Conservation (phyloP, 2,797 vertebrate genomes). For the Melanotaenia parkinsoni region DNA sequence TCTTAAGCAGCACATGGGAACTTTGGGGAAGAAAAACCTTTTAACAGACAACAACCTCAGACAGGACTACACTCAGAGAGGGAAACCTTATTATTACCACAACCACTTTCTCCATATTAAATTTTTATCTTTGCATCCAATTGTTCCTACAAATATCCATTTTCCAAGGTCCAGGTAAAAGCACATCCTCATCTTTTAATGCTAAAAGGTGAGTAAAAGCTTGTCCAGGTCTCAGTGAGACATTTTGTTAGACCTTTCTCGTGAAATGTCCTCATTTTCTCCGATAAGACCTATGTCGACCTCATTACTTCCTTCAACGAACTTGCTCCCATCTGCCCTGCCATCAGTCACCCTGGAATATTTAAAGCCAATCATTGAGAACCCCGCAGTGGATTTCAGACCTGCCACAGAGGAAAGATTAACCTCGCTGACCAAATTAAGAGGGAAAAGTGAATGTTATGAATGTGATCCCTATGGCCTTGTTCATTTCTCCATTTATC, state of each 20-base stretch:
- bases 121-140: neutral
- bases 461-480: constrained; percentile 30
- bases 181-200: neutral
- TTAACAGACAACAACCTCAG: no score
- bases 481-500: constrained; percentile 41
- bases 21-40: no score
- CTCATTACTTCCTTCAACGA: constrained; percentile 49
- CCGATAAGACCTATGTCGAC: constrained; percentile 32
- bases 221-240: constrained; percentile 23
- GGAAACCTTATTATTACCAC: no score
- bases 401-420: constrained; percentile 56
- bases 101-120: no score
- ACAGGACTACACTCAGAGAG: neutral
- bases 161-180: neutral
- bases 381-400: constrained; percentile 56
- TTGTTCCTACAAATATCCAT: neutral
- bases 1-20: no score
- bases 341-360: constrained; percentile 71
- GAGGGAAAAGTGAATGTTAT: constrained; percentile 42
- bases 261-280: constrained; percentile 43
- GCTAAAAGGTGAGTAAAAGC: constrained; percentile 3
- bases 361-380: constrained; percentile 57
- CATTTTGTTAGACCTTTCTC: constrained; percentile 36
- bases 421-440: constrained; percentile 58
- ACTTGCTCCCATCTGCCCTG: constrained; percentile 46